Evolutionary conservation across 2,888 invertebrate species (phyloP).

Genomic region (Sminthurinus aureus): DNA sequence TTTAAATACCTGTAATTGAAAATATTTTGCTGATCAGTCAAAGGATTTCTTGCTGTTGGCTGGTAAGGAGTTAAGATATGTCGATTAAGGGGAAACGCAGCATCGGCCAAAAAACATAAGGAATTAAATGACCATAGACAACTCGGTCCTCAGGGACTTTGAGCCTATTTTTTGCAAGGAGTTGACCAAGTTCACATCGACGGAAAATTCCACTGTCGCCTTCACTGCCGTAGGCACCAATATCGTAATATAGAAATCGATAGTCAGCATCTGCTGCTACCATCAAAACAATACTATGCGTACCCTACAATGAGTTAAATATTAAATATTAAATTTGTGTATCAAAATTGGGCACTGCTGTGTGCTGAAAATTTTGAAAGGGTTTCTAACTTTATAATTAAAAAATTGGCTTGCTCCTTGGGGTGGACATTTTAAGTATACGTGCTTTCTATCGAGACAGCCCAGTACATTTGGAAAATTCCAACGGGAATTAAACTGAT

Average conservation of each 20-base stretch:
- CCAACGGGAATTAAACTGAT: slow-evolving; percentile 39
- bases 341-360: background rate
- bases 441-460: slow-evolving; percentile 54
- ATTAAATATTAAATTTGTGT: background rate
- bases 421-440: slow-evolving; percentile 50
- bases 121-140: slow-evolving; percentile 42
- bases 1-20: background rate
- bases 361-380: background rate
- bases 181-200: background rate
- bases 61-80: slow-evolving; percentile 57
- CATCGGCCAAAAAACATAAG: slow-evolving; percentile 58
- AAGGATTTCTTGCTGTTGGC: slow-evolving; percentile 40
- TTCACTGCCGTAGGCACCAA: no score
- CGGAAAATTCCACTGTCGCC: background rate
- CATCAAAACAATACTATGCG: no score
- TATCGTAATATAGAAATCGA: no score
- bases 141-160: slow-evolving; percentile 2
- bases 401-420: slow-evolving; percentile 53
- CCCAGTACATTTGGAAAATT: slow-evolving; percentile 58
- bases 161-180: background rate
- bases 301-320: no score
- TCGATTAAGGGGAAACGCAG: slow-evolving; percentile 56
- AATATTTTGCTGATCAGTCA: background rate
- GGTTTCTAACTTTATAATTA: slow-evolving; percentile 53
- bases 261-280: no score